Evolutionary conservation across 2,888 invertebrate genomes (phyloP).

Genomic region (Habroteleia sp.): DNA sequence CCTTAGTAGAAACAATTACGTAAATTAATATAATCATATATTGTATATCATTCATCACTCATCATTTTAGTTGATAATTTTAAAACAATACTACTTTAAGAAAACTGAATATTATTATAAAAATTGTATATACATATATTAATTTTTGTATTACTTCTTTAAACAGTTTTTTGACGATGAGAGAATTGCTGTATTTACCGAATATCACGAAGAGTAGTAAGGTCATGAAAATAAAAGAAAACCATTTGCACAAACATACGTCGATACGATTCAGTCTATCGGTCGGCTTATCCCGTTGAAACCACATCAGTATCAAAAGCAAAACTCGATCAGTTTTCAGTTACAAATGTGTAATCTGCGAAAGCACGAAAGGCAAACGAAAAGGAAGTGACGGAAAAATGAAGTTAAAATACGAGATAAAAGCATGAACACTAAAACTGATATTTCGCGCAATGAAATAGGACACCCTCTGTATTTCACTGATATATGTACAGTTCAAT

Average conservation of each 20-base stretch:
- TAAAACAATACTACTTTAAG: too few relatives aligned
- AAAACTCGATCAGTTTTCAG: constrained; percentile 47
- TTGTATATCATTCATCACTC: too few relatives aligned
- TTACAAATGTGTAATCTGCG: constrained; percentile 45
- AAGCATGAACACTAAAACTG: constrained; percentile 28
- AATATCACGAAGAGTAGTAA: constrained; percentile 1
- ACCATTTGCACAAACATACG: constrained; percentile 34
- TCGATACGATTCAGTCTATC: constrained; percentile 28
- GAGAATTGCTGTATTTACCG: neutral
- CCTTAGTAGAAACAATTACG: too few relatives aligned
- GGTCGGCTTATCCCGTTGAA: constrained; percentile 33
- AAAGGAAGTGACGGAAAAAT: constrained; percentile 37
- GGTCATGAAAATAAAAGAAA: constrained; percentile 30
- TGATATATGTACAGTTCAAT: constrained; percentile 13
- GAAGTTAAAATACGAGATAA: constrained; percentile 47
- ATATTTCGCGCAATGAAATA: constrained; percentile 15
- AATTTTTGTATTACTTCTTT: too few relatives aligned
- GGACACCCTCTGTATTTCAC: neutral
- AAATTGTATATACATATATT: too few relatives aligned
- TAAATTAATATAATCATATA: too few relatives aligned
- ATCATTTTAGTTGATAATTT: too few relatives aligned
- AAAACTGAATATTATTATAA: too few relatives aligned
- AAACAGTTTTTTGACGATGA: neutral
- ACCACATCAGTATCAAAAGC: constrained; percentile 45
- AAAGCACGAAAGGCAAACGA: constrained; percentile 42